Percentiles rank a stretch among this genome's conserved stretches.
Conservation (phyloP, 2,888 invertebrate genomes). For the Volucella zonaria region DNA sequence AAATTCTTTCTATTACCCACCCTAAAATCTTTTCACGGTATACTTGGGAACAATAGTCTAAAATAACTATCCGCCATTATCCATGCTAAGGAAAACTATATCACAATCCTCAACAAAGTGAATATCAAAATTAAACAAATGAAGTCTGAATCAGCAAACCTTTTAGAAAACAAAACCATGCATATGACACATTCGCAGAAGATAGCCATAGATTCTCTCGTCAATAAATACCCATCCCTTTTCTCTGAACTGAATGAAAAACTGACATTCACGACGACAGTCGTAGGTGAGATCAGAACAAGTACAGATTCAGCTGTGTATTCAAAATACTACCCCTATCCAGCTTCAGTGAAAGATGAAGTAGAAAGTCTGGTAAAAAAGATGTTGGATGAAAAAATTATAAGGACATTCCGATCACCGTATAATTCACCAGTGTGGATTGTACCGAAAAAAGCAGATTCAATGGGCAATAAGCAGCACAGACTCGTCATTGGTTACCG, state of each 20-base stretch:
- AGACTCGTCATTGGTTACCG: background rate
- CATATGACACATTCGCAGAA: background rate
- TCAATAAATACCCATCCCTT: slow-evolving; percentile 13
- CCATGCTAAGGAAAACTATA: slow-evolving; percentile 22
- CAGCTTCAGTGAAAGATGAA: slow-evolving; percentile 30
- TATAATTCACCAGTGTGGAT: slow-evolving; percentile 54
- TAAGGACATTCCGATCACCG: slow-evolving; percentile 39
- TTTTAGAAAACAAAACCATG: background rate
- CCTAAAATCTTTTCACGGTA: slow-evolving; percentile 4
- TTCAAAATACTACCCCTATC: slow-evolving; percentile 50
- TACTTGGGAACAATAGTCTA: background rate
- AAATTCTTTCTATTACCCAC: slow-evolving; percentile 9
- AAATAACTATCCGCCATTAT: slow-evolving; percentile 9
- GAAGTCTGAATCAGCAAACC: slow-evolving; percentile 9
- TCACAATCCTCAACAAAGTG: slow-evolving; percentile 4
- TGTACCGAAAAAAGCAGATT: slow-evolving; percentile 25
- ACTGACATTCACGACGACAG: slow-evolving; percentile 14
- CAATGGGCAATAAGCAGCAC: background rate
- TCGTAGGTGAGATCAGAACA: slow-evolving; percentile 49
- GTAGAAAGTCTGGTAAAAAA: slow-evolving; percentile 36
- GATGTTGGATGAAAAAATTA: slow-evolving; percentile 27
- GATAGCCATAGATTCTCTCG: background rate
- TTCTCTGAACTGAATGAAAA: slow-evolving; percentile 42
- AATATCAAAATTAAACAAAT: slow-evolving; percentile 28
- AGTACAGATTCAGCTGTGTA: slow-evolving; percentile 40